These are phyloP conservation scores for Xiphydria camelus DNA, from an alignment of 2,888 invertebrate genomes.

Conservation along the genomic window DNA sequence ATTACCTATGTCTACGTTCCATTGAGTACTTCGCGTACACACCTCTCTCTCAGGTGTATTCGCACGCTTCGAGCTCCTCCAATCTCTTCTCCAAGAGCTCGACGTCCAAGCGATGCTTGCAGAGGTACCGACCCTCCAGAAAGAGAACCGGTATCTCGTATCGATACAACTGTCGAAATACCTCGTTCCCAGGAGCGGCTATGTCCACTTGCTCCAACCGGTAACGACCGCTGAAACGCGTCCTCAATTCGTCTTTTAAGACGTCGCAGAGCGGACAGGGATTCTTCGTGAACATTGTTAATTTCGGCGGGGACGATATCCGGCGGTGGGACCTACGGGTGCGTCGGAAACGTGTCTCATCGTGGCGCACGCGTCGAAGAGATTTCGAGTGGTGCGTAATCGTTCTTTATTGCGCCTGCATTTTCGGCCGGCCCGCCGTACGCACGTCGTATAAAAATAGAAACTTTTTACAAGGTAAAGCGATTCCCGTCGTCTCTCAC, in stretches of 20 bases:
- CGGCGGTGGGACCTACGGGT: constrained; percentile 43
- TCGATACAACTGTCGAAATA: constrained; percentile 74
- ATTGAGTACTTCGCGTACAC: no score
- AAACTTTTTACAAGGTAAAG: no score
- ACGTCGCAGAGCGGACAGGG: constrained; percentile 83
- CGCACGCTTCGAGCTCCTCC: constrained; percentile 55
- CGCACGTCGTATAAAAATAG: no score
- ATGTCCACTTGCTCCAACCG: constrained; percentile 77
- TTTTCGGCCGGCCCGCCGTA: no score
- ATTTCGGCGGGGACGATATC: constrained; percentile 60
- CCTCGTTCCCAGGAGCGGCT: constrained; percentile 70
- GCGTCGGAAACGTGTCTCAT: no score
- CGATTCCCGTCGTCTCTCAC: no score
- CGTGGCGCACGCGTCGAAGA: no score
- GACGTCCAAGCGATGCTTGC: constrained; percentile 73
- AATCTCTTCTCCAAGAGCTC: constrained; percentile 63
- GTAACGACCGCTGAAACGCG: constrained; percentile 65
- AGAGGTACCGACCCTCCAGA: constrained; percentile 79
- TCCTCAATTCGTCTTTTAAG: constrained; percentile 68
- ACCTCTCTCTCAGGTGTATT: no score
- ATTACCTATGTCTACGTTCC: no score
- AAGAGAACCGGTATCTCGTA: constrained; percentile 89
- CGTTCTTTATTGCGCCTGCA: no score
- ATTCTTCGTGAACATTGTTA: constrained; percentile 82
- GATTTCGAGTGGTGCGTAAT: no score